Percentiles rank a stretch among this genome's conserved stretches.
Conservation (phyloP, 1,140 invertebrate genomes). For the Hydropsyche tenuis region DNA sequence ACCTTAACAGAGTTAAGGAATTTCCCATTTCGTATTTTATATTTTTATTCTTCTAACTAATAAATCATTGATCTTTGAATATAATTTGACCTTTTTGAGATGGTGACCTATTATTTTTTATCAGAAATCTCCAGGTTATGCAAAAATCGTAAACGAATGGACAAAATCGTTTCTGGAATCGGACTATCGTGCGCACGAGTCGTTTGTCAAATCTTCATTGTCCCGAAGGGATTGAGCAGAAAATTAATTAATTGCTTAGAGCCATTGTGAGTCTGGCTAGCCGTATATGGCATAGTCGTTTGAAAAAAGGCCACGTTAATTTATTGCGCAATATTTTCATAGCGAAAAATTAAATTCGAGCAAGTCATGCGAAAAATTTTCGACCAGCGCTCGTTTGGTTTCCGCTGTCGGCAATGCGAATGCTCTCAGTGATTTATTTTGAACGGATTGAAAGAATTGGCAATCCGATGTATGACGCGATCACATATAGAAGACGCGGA, state of each 20-base stretch:
- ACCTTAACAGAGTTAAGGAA: too few species aligned
- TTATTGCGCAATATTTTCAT: conserved; percentile 11
- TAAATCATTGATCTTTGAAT: too few species aligned
- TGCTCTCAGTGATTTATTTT: conserved; percentile 8
- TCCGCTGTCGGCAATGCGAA: not conserved
- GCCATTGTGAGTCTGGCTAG: too few species aligned
- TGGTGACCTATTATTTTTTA: too few species aligned
- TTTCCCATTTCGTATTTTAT: too few species aligned
- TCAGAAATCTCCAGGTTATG: too few species aligned
- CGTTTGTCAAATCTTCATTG: conserved; percentile 8
- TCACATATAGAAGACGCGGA: not conserved
- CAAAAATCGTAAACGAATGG: not conserved
- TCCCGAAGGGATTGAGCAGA: not conserved
- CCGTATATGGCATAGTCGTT: too few species aligned
- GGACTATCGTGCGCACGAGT: not conserved
- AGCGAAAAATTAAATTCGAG: conserved; percentile 28
- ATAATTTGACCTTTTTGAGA: too few species aligned
- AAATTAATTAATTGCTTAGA: not conserved
- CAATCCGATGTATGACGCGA: not conserved
- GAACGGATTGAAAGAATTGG: conserved; percentile 7
- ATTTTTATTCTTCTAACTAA: too few species aligned
- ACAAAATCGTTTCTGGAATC: not conserved
- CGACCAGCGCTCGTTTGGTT: conserved; percentile 14
- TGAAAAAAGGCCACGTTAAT: not conserved
- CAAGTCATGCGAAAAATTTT: conserved; percentile 29